These are phyloP conservation scores for Corbicula japonica DNA, from an alignment of 2,888 invertebrate species.

Conservation along the genomic window DNA sequence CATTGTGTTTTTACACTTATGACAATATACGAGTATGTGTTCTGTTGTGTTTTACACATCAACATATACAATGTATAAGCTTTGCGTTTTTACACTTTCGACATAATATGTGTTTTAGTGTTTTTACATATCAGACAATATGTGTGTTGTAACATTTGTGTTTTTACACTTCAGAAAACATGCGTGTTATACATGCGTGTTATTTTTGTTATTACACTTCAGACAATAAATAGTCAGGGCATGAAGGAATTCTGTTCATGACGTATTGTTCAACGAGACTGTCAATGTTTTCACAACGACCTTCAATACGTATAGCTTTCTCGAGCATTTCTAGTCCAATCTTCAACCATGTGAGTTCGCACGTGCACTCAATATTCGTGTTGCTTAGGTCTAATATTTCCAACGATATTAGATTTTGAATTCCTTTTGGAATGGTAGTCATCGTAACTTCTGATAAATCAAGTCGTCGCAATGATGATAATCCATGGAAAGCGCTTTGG, in stretches of 20 bases:
- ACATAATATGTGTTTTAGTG: no score
- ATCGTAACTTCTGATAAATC: conserved; percentile 52
- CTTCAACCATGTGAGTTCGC: conserved; percentile 13
- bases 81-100: no score
- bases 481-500: conserved; percentile 37
- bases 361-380: conserved; percentile 47
- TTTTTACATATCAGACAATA: no score
- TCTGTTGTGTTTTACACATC: not conserved
- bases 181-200: no score
- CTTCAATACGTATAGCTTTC: conserved; percentile 23
- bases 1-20: no score
- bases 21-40: not conserved
- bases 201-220: conserved; percentile 1
- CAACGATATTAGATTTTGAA: conserved; percentile 40
- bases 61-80: no score
- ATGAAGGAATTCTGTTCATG: conserved; percentile 17
- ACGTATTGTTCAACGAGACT: conserved; percentile 38
- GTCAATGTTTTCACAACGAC: conserved; percentile 50
- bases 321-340: not conserved
- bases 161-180: not conserved
- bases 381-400: conserved; percentile 13
- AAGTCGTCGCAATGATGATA: conserved; percentile 28
- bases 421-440: conserved; percentile 49
- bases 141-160: not conserved
- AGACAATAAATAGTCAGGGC: conserved; percentile 24